These are phyloP conservation scores for Oxyura jamaicensis DNA, from an alignment of 2,113 vertebrate species.

Conservation along the genomic window DNA sequence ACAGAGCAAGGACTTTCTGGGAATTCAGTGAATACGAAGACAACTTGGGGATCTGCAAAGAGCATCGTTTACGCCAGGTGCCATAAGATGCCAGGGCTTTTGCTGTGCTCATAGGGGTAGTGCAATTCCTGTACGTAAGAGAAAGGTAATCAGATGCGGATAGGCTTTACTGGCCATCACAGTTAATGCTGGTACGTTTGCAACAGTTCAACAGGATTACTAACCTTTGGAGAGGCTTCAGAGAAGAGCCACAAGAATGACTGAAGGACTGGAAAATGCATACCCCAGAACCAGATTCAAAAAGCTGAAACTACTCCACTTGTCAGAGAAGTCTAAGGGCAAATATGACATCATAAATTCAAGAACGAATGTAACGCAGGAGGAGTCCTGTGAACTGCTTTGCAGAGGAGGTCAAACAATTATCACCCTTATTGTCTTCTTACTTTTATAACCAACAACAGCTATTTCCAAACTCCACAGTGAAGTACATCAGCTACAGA, in stretches of 20 bases:
- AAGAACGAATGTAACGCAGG: not conserved
- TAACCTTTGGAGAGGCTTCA: slow-evolving; percentile 5
- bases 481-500: not conserved
- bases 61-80: accelerated
- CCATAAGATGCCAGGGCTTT: accelerated
- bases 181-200: not conserved
- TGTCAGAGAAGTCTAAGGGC: not conserved
- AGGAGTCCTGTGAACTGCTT: not conserved
- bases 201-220: not conserved
- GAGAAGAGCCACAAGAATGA: not conserved
- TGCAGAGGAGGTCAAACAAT: slow-evolving; percentile 12
- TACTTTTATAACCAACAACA: not conserved
- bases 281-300: not conserved
- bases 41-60: not conserved
- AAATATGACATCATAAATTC: not conserved
- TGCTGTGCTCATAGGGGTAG: not conserved
- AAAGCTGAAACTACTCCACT: not conserved
- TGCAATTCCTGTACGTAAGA: not conserved
- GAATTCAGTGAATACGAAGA: not conserved
- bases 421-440: not conserved
- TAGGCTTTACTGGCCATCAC: not conserved
- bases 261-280: not conserved
- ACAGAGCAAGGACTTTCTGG: not conserved
- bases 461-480: not conserved
- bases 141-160: not conserved